Percentiles rank a stretch among this genome's conserved stretches.
These are phyloP conservation scores for Hemaris fuciformis DNA, from an alignment of 2,888 invertebrate species.

Conservation along the genomic window DNA sequence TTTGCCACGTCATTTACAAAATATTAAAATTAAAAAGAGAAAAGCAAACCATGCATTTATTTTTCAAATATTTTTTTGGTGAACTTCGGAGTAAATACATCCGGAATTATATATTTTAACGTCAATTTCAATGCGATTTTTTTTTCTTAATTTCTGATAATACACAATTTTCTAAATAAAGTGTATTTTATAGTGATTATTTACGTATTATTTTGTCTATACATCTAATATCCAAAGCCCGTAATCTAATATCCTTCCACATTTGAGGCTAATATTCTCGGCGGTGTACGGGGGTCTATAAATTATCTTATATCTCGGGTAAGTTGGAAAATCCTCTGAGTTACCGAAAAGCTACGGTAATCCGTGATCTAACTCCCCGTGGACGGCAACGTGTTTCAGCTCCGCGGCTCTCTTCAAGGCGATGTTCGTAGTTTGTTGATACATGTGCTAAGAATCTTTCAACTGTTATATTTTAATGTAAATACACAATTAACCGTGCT, in stretches of 20 bases:
- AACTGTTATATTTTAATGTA: not conserved
- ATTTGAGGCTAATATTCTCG: conserved; percentile 10
- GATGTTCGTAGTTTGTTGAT: conserved; percentile 12
- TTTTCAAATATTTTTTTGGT: too few species aligned
- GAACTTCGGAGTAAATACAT: too few species aligned
- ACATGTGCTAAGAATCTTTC: not conserved
- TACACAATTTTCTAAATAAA: too few species aligned
- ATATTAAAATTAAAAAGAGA: too few species aligned
- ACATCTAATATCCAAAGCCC: not conserved
- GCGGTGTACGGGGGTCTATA: conserved; percentile 23
- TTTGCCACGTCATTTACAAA: too few species aligned
- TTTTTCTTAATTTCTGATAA: too few species aligned
- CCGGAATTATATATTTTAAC: too few species aligned
- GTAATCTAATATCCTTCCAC: not conserved
- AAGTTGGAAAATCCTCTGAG: conserved; percentile 35
- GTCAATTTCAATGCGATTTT: too few species aligned
- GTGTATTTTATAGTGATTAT: too few species aligned
- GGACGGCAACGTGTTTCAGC: conserved; percentile 18
- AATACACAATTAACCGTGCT: not conserved
- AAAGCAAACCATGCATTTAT: too few species aligned
- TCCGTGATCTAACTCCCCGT: conserved; percentile 24
- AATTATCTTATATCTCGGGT: conserved; percentile 36
- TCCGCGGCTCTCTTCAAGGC: too few species aligned
- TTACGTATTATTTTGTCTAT: conserved; percentile 1
- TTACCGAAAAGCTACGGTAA: conserved; percentile 28